A percentile compares a stretch with the other conserved stretches of the same genome.
These are phyloP conservation scores for Cyprinodon tularosa DNA, from an alignment of 2,113 vertebrate species.

Conservation along the genomic window DNA sequence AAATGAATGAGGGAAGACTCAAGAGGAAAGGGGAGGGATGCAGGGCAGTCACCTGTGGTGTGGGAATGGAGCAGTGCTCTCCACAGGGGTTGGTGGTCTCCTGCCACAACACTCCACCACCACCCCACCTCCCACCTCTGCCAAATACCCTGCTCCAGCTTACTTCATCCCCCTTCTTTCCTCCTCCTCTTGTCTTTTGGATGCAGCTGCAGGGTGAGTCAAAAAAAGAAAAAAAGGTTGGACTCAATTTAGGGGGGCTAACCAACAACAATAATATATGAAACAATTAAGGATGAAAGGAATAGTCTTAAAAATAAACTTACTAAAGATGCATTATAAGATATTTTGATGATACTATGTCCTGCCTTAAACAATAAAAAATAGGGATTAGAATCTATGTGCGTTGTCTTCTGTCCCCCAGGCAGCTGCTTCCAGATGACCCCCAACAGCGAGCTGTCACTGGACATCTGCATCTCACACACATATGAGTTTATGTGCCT, in stretches of 20 bases:
- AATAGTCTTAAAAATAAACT: slow-evolving; percentile 18
- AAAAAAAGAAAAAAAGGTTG: background rate
- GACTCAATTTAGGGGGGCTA: background rate
- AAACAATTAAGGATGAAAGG: slow-evolving; percentile 8
- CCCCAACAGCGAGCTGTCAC: slow-evolving; percentile 79
- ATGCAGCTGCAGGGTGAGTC: slow-evolving; percentile 55
- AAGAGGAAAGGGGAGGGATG: slow-evolving; percentile 18
- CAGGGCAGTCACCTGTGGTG: slow-evolving; percentile 74
- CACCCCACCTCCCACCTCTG: background rate
- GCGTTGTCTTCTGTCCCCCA: slow-evolving; percentile 39
- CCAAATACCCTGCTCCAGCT: slow-evolving; percentile 14
- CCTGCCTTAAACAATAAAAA: slow-evolving; percentile 32
- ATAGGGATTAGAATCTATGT: slow-evolving; percentile 26
- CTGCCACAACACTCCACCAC: slow-evolving; percentile 11
- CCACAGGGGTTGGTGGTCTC: slow-evolving; percentile 57
- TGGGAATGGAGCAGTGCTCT: slow-evolving; percentile 73
- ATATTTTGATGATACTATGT: slow-evolving; percentile 13
- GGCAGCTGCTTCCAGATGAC: slow-evolving; percentile 75
- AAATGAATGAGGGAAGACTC: slow-evolving; percentile 28
- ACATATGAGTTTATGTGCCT: slow-evolving; percentile 37
- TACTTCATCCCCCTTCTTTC: slow-evolving; percentile 50
- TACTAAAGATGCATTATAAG: slow-evolving; percentile 1
- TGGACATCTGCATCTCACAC: slow-evolving; percentile 75
- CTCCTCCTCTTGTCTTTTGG: slow-evolving; percentile 47
- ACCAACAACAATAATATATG: slow-evolving; percentile 1